phyloP scores from a whole-genome alignment of 2,888 invertebrate species.

The Drosophila ezoana region DNA sequence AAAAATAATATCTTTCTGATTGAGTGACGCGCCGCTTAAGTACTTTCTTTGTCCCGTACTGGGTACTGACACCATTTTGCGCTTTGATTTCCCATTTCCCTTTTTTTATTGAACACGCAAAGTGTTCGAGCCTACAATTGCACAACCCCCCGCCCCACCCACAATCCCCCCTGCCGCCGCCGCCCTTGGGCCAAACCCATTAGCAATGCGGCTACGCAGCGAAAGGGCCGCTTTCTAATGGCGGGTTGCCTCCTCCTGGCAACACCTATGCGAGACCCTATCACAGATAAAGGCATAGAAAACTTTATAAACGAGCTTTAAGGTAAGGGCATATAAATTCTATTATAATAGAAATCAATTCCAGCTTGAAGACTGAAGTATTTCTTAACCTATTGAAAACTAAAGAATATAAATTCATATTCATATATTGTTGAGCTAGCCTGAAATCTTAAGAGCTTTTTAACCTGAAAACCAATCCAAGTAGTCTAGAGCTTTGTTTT shows the following conservation, averaged over 20 bases:
- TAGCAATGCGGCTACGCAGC: slow-evolving; percentile 34
- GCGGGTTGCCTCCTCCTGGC: not conserved
- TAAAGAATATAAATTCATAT: too few species aligned
- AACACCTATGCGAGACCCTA: not conserved
- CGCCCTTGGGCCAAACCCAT: slow-evolving; percentile 3
- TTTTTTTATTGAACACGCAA: slow-evolving; percentile 77
- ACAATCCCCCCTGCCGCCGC: not conserved
- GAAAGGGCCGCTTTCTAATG: not conserved
- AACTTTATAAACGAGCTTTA: not conserved
- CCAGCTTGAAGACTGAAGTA: too few species aligned
- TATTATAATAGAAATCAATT: too few species aligned
- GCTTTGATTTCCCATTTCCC: slow-evolving; percentile 59
- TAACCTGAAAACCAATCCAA: too few species aligned
- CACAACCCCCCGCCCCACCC: not conserved
- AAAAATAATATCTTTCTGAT: slow-evolving; percentile 81
- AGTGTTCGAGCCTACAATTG: slow-evolving; percentile 51
- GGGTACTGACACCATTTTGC: slow-evolving; percentile 77
- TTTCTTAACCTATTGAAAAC: too few species aligned
- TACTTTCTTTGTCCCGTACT: slow-evolving; percentile 71
- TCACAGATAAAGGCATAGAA: too few species aligned
- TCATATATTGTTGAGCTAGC: too few species aligned
- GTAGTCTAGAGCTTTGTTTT: too few species aligned
- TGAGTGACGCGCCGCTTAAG: slow-evolving; percentile 80
- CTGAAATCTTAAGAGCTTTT: too few species aligned
- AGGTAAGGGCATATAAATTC: too few species aligned